Evolutionary conservation across 2,113 vertebrate species (phyloP), one percentile per base, ranked within the genome.

Genomic region (Eulemur rufifrons): DNA sequence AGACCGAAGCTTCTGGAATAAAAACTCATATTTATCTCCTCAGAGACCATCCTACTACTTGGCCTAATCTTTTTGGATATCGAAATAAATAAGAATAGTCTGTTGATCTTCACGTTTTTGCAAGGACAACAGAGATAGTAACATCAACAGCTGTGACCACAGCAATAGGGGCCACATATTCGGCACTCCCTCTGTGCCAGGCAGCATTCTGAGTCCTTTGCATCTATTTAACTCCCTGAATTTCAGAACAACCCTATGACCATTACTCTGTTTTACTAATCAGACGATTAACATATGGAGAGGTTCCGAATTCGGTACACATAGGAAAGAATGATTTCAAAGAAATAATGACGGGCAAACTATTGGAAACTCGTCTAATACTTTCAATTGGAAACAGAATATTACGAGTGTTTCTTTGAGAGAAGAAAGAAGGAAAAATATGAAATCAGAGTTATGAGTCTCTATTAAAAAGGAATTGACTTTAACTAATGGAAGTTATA

Each of bases 1-100:
- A 97, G 52, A 66, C 29, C 18, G 56, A 89, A 91, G 34, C 37
- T 97, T 68, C 80, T 91, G 54, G 15, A 73, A 85, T 54, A 54
- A 78, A 86, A 63, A 42, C 56, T 84, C 37, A 0, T 18, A 77
- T 84, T 91, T 68, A 66, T 82, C 20, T 83, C 68, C 61, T 88
- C 20, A 23, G 45, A 89, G 20, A 81, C 78, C 29, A 93, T 61
- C 14, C 23, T 25, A 86, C 37, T 37, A 47, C 32, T 21, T 68
- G 85, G 15, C 34, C 52, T 84, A 50, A 64, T 76, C 52, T 68
- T 66, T 66, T 15, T 84, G n/a, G 45, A 42, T 73, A 78, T 39
- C 54, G 39, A 56, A 56, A 21, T 56, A 37, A 89, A 52, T 15
- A 86, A 52, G 61, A 89, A 42, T n/a, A 76, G 50, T 27, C 68